These are phyloP conservation scores for Anolis apletophallus DNA, from an alignment of 2,797 vertebrate species.

Conservation along the genomic window DNA sequence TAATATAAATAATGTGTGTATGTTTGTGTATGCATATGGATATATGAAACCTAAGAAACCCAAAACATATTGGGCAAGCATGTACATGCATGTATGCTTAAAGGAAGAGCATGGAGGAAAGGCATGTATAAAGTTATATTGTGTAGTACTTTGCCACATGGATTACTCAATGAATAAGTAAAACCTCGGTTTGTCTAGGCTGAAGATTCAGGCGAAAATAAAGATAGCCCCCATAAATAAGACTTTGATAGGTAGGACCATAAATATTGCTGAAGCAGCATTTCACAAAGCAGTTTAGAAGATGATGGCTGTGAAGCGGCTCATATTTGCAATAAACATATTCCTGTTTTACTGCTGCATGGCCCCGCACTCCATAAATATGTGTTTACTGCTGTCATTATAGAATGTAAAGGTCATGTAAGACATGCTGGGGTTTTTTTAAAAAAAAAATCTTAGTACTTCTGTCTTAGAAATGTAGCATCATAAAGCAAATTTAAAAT, in stretches of 20 bases:
- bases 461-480: constrained; percentile 45
- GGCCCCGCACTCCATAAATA: constrained; percentile 47
- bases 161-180: constrained; percentile 36
- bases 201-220: constrained; percentile 34
- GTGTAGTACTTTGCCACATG: constrained; percentile 36
- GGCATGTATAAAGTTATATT: neutral
- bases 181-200: constrained; percentile 39
- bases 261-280: constrained; percentile 38
- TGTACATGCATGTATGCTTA: neutral
- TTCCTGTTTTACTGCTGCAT: constrained; percentile 37
- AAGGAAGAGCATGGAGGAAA: neutral
- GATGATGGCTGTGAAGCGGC: constrained; percentile 41
- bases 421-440: neutral
- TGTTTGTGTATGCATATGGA: no score
- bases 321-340: constrained; percentile 43
- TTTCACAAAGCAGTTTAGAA: constrained; percentile 46
- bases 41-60: neutral
- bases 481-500: constrained; percentile 50
- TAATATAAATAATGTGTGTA: no score
- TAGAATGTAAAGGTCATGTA: constrained; percentile 45
- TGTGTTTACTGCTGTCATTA: constrained; percentile 51
- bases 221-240: constrained; percentile 37
- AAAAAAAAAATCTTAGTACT: constrained; percentile 40
- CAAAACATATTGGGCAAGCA: neutral
- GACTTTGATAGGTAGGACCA: constrained; percentile 34